These are phyloP conservation scores for Orthosia gracilis DNA, from an alignment of 2,888 invertebrate species.

Conservation along the genomic window DNA sequence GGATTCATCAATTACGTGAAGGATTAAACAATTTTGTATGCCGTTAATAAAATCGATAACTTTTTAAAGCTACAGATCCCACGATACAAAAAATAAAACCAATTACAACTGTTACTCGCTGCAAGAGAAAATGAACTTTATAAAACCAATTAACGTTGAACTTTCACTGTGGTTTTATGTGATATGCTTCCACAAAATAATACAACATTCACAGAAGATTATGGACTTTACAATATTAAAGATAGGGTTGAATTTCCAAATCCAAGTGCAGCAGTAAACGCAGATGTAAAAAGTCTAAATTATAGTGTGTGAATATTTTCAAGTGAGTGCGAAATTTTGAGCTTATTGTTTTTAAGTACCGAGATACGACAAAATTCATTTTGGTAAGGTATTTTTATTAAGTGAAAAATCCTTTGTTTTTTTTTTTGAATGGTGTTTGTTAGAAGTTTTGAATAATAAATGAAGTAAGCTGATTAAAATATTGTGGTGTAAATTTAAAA, in stretches of 20 bases:
- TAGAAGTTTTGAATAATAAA: too few relatives aligned
- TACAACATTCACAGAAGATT: neutral
- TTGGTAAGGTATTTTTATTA: conserved; percentile 56
- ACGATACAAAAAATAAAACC: conserved; percentile 40
- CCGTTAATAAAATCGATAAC: conserved; percentile 45
- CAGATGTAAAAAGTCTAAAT: too few relatives aligned
- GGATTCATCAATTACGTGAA: conserved; percentile 18
- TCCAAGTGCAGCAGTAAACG: neutral
- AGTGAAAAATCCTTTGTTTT: conserved; percentile 35
- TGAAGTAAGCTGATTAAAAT: too few relatives aligned
- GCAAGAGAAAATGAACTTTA: neutral
- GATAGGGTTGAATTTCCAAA: conserved; percentile 33
- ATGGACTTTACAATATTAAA: neutral
- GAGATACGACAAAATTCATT: conserved; percentile 40
- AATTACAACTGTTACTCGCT: conserved; percentile 27
- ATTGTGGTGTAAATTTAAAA: too few relatives aligned
- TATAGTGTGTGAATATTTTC: too few relatives aligned
- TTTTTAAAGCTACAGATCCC: conserved; percentile 43
- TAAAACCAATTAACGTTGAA: rapidly evolving
- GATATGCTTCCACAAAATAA: conserved; percentile 12
- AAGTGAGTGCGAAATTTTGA: too few relatives aligned
- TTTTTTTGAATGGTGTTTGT: too few relatives aligned
- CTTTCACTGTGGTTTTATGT: neutral
- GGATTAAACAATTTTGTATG: conserved; percentile 49
- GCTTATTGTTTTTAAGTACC: neutral